Conservation (phyloP, 2,113 vertebrate species). For the Promerops cafer region DNA sequence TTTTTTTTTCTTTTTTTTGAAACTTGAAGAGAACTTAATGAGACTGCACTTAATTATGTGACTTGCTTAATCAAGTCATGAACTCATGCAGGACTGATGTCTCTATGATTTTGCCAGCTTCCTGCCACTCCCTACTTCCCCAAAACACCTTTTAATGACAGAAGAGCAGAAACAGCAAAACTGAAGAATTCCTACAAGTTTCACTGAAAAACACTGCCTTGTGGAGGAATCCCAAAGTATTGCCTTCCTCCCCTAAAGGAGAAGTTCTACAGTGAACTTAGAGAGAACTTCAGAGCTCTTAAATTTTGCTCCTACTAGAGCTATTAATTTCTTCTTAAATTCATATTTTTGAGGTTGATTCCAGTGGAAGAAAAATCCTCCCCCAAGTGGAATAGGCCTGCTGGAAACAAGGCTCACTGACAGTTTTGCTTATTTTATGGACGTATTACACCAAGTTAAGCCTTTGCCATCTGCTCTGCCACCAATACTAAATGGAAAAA, state of each 20-base stretch:
- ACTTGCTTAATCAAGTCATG: not conserved
- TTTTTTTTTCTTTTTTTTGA: not conserved
- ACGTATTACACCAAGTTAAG: slow-evolving; percentile 32
- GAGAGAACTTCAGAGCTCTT: not conserved
- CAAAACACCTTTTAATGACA: not conserved
- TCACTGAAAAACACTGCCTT: not conserved
- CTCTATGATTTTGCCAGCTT: not conserved
- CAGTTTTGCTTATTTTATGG: slow-evolving; percentile 40
- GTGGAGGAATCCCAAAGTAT: not conserved
- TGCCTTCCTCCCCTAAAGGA: not conserved
- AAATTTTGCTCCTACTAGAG: not conserved
- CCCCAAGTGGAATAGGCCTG: slow-evolving; percentile 2
- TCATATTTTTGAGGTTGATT: not conserved
- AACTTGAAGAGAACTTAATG: not conserved
- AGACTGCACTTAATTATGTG: not conserved
- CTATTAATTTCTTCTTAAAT: not conserved
- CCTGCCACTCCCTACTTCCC: not conserved
- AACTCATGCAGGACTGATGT: not conserved
- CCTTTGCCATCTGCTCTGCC: slow-evolving; percentile 58
- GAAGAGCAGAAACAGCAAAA: not conserved
- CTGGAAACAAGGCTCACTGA: slow-evolving; percentile 2
- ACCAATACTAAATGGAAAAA: not conserved
- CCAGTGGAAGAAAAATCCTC: not conserved
- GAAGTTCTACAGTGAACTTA: not conserved
- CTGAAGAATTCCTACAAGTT: not conserved